Evolutionary conservation across 2,888 invertebrate species (phyloP).

Genomic region (Ophion ellenae): DNA sequence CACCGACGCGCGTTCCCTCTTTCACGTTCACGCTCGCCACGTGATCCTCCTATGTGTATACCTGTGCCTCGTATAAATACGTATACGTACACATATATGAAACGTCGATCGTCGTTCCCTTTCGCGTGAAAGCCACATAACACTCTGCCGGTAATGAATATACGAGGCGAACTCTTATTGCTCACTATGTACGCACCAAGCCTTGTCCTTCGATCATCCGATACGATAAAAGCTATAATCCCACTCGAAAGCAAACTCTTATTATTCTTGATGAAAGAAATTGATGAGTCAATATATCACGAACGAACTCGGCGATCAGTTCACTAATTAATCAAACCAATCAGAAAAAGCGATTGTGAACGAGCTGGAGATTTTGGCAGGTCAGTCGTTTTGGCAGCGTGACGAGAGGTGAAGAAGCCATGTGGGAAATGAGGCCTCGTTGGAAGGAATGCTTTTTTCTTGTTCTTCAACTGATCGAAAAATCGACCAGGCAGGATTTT

Average conservation of each 20-base stretch:
- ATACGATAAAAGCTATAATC: neutral
- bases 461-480: neutral
- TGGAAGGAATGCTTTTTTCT: neutral
- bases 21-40: slow-evolving; percentile 57
- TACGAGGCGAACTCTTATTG: slow-evolving; percentile 32
- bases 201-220: neutral
- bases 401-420: neutral
- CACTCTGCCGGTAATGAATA: slow-evolving; percentile 40
- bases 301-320: neutral
- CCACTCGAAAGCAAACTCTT: neutral
- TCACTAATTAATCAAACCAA: neutral
- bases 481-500: neutral
- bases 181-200: slow-evolving; percentile 29
- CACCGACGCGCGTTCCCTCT: slow-evolving; percentile 53
- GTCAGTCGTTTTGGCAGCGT: neutral
- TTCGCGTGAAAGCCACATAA: slow-evolving; percentile 63
- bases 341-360: neutral
- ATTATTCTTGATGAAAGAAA: slow-evolving; percentile 3
- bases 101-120: slow-evolving; percentile 63
- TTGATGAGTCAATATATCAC: neutral
- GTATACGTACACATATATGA: slow-evolving; percentile 11
- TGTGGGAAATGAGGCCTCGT: neutral
- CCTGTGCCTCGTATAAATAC: neutral
- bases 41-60: slow-evolving; percentile 58
- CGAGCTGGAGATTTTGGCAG: neutral